Evolutionary conservation across 2,797 vertebrate species (phyloP).

Genomic region (Channallabes apus): DNA sequence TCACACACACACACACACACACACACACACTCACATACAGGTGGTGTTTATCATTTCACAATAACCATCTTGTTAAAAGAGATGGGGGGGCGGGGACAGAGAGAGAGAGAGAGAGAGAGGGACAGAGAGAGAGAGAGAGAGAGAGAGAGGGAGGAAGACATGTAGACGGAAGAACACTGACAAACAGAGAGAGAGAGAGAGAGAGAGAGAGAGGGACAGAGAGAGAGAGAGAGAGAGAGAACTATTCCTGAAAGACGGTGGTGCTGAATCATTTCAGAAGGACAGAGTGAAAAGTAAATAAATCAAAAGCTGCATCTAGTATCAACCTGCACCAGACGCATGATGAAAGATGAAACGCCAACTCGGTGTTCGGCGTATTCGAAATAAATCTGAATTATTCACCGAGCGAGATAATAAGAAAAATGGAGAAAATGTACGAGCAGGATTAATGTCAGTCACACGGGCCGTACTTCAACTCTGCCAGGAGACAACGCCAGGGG

Average conservation of each 20-base stretch:
- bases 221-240: too few species aligned
- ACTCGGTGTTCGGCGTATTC: conserved; percentile 10
- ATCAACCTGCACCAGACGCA: conserved; percentile 36
- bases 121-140: background rate
- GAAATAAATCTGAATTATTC: conserved; percentile 48
- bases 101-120: background rate
- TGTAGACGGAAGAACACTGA: background rate
- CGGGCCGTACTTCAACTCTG: conserved; percentile 41
- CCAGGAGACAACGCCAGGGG: conserved; percentile 60
- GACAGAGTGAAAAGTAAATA: conserved; percentile 39
- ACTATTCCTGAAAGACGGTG: conserved; percentile 19
- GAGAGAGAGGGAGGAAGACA: conserved; percentile 1
- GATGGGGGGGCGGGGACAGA: background rate
- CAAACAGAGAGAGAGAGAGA: conserved; percentile 38
- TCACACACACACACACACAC: conserved; percentile 12
- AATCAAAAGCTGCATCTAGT: conserved; percentile 40
- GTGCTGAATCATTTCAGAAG: conserved; percentile 36
- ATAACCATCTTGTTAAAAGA: background rate
- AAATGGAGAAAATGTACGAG: conserved; percentile 43
- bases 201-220: too few species aligned
- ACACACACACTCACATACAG: background rate
- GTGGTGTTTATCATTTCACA: background rate
- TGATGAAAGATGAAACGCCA: conserved; percentile 39
- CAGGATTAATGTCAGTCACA: conserved; percentile 67
- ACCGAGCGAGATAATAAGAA: conserved; percentile 31